phyloP scores from a whole-genome alignment of 1,140 invertebrate species.

The Lerema accius region DNA sequence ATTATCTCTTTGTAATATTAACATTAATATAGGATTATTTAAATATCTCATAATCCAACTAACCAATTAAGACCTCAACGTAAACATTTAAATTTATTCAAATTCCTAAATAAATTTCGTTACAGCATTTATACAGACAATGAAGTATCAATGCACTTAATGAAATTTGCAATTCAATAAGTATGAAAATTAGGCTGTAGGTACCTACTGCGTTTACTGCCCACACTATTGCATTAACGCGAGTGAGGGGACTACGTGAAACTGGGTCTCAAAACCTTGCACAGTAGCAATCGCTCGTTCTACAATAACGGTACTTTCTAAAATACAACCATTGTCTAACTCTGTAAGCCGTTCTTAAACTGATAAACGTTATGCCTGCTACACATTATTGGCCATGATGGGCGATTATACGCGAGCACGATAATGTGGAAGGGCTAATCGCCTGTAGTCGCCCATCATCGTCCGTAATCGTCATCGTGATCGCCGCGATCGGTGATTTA shows the following conservation, averaged over 20 bases:
- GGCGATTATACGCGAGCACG: too few relatives aligned
- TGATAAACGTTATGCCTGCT: constrained; percentile 10
- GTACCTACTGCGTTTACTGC: constrained; percentile 3
- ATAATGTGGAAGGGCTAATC: too few relatives aligned
- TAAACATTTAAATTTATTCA: not conserved
- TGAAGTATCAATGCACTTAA: not conserved
- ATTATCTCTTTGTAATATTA: too few relatives aligned
- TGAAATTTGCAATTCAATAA: not conserved
- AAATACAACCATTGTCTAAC: constrained; percentile 32
- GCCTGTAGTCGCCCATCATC: too few relatives aligned
- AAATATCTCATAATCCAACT: too few relatives aligned
- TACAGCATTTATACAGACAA: not conserved
- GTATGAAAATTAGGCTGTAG: not conserved
- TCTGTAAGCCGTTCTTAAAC: constrained; percentile 20
- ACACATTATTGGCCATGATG: too few relatives aligned
- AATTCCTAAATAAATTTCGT: not conserved
- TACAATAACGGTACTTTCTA: constrained; percentile 28
- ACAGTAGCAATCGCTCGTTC: constrained; percentile 35
- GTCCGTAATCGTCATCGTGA: too few relatives aligned
- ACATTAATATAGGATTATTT: too few relatives aligned
- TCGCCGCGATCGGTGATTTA: too few relatives aligned
- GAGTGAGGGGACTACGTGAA: constrained; percentile 27
- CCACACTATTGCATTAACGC: constrained; percentile 18
- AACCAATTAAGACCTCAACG: too few relatives aligned
- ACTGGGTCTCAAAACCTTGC: constrained; percentile 34